Percentiles rank a stretch among this genome's conserved stretches.
Conservation (phyloP, 2,797 vertebrate genomes). For the Labeo calbasu region DNA sequence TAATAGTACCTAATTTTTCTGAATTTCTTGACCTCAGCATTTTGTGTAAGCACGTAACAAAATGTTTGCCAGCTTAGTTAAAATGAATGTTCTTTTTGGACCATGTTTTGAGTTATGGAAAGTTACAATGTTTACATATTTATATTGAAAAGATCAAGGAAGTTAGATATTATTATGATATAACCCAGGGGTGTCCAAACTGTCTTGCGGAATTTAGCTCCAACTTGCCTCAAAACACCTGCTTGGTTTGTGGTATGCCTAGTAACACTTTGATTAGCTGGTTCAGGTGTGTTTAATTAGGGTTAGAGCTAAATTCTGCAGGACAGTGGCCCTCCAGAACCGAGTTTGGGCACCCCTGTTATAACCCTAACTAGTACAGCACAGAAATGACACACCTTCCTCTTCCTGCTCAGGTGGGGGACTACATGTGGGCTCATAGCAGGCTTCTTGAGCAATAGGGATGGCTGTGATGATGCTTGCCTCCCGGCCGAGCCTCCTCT, state of each 20-base stretch:
- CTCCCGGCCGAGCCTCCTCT: conserved; percentile 93
- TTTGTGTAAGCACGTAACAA: neutral
- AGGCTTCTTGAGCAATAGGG: conserved; percentile 95
- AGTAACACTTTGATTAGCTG: too few relatives aligned
- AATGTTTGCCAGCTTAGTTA: neutral
- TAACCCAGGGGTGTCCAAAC: neutral
- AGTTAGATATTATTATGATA: neutral
- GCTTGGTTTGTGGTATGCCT: too few relatives aligned
- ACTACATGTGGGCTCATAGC: conserved; percentile 95
- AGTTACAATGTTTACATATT: neutral
- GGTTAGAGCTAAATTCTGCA: too few relatives aligned
- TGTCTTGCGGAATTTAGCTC: too few relatives aligned
- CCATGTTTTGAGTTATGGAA: neutral
- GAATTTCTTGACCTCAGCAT: neutral
- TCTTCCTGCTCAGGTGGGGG: conserved; percentile 96
- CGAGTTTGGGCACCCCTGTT: too few relatives aligned
- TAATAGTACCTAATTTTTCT: neutral
- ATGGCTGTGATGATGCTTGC: conserved; percentile 98
- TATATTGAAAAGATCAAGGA: neutral
- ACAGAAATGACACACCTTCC: conserved; percentile 84
- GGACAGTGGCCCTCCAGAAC: too few relatives aligned
- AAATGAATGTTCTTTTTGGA: neutral
- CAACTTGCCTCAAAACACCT: too few relatives aligned
- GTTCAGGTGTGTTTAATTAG: too few relatives aligned
- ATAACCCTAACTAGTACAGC: neutral